phyloP scores from a whole-genome alignment of 1,140 invertebrate genomes.

The Psilanteris sp. region DNA sequence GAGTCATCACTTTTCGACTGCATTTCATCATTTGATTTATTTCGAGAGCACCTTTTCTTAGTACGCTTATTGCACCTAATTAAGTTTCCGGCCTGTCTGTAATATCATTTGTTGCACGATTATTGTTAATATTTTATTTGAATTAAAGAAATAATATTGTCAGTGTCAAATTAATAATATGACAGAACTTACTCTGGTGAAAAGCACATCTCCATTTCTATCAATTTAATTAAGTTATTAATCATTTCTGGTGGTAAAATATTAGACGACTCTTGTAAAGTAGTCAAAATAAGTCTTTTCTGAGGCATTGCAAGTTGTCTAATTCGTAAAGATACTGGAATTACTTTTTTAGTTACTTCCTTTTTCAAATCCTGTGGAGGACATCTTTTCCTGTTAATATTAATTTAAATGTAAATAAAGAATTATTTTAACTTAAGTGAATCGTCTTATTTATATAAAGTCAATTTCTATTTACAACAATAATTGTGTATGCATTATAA shows the following conservation, averaged over 20 bases:
- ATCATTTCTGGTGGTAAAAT: conserved; percentile 65
- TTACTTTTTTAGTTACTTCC: conserved; percentile 44
- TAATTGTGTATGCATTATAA: too few relatives aligned
- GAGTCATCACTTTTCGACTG: conserved; percentile 19
- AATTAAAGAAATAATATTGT: conserved; percentile 2
- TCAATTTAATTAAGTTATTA: conserved; percentile 68
- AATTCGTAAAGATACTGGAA: conserved; percentile 59
- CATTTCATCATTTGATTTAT: conserved; percentile 21
- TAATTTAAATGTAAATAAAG: conserved; percentile 50
- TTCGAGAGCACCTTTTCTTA: conserved; percentile 47
- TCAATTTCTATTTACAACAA: too few relatives aligned
- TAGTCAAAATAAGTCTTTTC: conserved; percentile 65
- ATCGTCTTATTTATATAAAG: too few relatives aligned
- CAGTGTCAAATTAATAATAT: too few relatives aligned
- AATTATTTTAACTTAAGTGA: background rate
- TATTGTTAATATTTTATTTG: too few relatives aligned
- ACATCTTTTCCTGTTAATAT: conserved; percentile 58
- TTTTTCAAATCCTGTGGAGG: conserved; percentile 31
- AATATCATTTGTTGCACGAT: too few relatives aligned
- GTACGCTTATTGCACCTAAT: conserved; percentile 34
- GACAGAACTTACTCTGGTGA: conserved; percentile 72
- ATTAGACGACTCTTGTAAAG: conserved; percentile 57
- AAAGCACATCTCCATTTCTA: conserved; percentile 70
- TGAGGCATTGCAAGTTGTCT: conserved; percentile 70
- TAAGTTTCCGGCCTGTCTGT: conserved; percentile 70